Percentiles rank a stretch among this genome's conserved stretches.
Conservation (phyloP, 2,888 invertebrate species). For the Callyntrura sp. region DNA sequence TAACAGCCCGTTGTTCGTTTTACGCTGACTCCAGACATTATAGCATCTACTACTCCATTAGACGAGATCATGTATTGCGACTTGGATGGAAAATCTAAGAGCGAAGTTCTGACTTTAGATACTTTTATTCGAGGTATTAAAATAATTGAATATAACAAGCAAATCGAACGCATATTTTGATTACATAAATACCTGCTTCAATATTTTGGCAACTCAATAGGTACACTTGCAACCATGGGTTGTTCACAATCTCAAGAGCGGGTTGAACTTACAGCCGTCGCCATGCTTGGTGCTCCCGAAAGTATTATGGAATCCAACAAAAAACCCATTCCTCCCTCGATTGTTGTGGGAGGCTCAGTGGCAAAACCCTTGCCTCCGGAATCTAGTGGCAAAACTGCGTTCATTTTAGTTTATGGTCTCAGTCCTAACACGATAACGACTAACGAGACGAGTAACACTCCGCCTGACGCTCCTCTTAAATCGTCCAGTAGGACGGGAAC, state of each 20-base stretch:
- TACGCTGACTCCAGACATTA: slow-evolving; percentile 84
- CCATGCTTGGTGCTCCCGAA: slow-evolving; percentile 85
- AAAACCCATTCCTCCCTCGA: slow-evolving; percentile 73
- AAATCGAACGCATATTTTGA: neutral
- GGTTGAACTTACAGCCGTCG: slow-evolving; percentile 86
- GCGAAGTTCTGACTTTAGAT: slow-evolving; percentile 48
- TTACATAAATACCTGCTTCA: neutral
- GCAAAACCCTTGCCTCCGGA: neutral
- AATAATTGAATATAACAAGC: neutral
- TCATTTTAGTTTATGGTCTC: slow-evolving; percentile 80
- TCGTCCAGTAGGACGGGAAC: slow-evolving; percentile 78
- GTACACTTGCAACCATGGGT: slow-evolving; percentile 45
- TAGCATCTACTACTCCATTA: slow-evolving; percentile 67
- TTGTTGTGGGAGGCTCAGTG: slow-evolving; percentile 76
- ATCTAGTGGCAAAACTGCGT: slow-evolving; percentile 35
- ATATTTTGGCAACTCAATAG: neutral
- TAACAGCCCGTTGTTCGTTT: slow-evolving; percentile 87
- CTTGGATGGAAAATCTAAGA: slow-evolving; percentile 84
- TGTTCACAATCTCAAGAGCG: slow-evolving; percentile 78
- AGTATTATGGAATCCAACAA: slow-evolving; percentile 61
- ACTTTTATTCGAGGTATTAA: slow-evolving; percentile 58
- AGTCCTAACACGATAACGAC: slow-evolving; percentile 73
- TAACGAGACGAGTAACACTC: slow-evolving; percentile 64
- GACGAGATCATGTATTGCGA: slow-evolving; percentile 79
- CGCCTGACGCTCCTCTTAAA: slow-evolving; percentile 69